phyloP scores from a whole-genome alignment of 2,888 invertebrate genomes.

The Ypsolopha scabrella region DNA sequence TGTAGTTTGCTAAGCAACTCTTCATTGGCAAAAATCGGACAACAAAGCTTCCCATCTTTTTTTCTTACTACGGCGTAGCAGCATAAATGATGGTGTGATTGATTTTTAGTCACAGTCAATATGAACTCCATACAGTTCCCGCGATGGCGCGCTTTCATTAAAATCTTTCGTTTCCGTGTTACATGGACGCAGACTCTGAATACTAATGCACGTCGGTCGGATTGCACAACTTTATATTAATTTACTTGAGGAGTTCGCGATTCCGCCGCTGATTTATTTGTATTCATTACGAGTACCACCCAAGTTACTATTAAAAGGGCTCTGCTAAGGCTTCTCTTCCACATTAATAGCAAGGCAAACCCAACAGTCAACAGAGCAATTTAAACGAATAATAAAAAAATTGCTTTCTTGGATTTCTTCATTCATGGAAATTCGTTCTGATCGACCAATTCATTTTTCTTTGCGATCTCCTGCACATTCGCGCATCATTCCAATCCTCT shows the following conservation, averaged over 20 bases:
- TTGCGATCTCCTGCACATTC: not conserved
- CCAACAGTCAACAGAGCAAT: no score
- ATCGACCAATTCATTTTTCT: not conserved
- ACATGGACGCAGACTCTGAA: slow-evolving; percentile 55
- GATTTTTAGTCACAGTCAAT: not conserved
- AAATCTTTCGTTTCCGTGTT: slow-evolving; percentile 61
- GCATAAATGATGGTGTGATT: no score
- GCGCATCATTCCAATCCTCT: slow-evolving; percentile 19
- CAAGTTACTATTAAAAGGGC: slow-evolving; percentile 21
- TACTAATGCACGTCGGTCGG: slow-evolving; percentile 54
- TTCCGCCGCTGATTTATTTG: slow-evolving; percentile 53
- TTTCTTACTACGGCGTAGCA: no score
- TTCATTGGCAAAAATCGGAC: no score
- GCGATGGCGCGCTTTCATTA: slow-evolving; percentile 52
- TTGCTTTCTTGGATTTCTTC: no score
- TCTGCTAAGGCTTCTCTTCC: slow-evolving; percentile 9
- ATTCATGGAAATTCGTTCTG: not conserved
- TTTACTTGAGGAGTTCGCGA: slow-evolving; percentile 55
- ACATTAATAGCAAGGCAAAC: not conserved
- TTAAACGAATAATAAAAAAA: no score
- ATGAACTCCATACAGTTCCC: slow-evolving; percentile 27
- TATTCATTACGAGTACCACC: slow-evolving; percentile 41
- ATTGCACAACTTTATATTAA: slow-evolving; percentile 66
- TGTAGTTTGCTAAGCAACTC: no score
- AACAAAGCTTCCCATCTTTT: no score